Evolutionary conservation across 2,797 vertebrate species (phyloP), one percentile per base, ranked within the genome.

Genomic region (Hafferia zeledoni): DNA sequence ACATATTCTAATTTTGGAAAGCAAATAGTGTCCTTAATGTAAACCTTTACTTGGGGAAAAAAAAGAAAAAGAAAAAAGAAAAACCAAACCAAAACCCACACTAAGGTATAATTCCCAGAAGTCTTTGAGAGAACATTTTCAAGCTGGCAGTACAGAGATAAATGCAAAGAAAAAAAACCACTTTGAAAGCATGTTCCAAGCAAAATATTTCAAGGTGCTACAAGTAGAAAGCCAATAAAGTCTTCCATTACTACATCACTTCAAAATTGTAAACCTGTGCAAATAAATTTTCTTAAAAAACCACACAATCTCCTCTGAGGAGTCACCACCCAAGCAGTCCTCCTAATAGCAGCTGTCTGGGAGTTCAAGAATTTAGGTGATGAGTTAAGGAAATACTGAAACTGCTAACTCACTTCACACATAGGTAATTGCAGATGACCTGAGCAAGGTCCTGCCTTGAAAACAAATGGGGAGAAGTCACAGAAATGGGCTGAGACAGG

Each of bases 1-100:
- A 92, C 78, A 87, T 28, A 39, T 91, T 80, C 47, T 71, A 65
- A 89, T 94, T 91, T 17, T 68, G 72, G 90, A 91, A 85, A 89
- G 60, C 35, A 85, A 93, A 81, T 10, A 80, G 41, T 46, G 64
- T 70, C 70, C 64, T 74, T 84, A 50, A 31, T 4, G 2, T 37
- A 82, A 83, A 82, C 9, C 11, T 93, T 72, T 37, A 72, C 43
- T 79, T 10, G 6, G 22, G n/a, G 2, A 0, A 18, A 83, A 39
- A 65, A 79, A 49, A 59, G 9, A 41, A 18, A 25, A 23, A 39
- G 56, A 25, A 35, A 19, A 27, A 8, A 57, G 16, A 57, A 27
- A 28, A 28, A 27, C 27, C 37, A 59, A 37, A 16, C 11, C 22
- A n/a, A 46, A 64, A 2, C 6, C 28, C 28, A 33, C 27, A 31